Evolutionary conservation across 1,140 invertebrate genomes (phyloP), one percentile per base, ranked within the genome.

Genomic region (Drosophila novamexicana): DNA sequence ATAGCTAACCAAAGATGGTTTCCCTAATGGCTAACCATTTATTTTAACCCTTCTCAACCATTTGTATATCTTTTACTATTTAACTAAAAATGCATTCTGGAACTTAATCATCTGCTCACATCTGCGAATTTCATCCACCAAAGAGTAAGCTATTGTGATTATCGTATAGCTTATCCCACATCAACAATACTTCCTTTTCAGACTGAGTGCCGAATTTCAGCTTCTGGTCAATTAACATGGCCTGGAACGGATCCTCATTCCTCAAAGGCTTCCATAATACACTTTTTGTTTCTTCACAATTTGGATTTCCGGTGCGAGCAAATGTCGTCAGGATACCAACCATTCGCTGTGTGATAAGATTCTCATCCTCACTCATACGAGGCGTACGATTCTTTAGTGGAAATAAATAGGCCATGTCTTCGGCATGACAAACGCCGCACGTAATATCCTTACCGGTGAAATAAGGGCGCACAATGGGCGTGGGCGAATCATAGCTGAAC

Each of bases 331-430:
- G 85, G 44, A 94, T 91, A 76, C 90, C 50, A 16, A 92, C 70
- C 89, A 92, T 81, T 3, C 85, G 65, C 14, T 79, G 56, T 12
- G 93, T 93, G 0, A 91, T 84, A 49, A 52, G 62, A 42, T 84
- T 89, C 37, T 86, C 91, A 2, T 66, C 62, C 0, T 80, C 71
- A 14, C 78, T 81, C 2, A 64, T 29, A 5, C 22, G 22, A 22
- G 7, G 92, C 22, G 22, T 5, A 29, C 22, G 78, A 68, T 88
- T 68, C 58, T 92, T 92, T 8, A 72, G 58, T 5, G 93, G 92
- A 77, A 95, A 96, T 5, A 95, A 74, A 80, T 95, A 95, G 59
- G 94, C 94, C 8, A 95, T 42, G 64, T 96, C 95, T 68, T 95
- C 95, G 0, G 93, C 94, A 84, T 96, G 95, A 62, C 93, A 93